Evolutionary conservation across 2,113 vertebrate genomes (phyloP).

Genomic region (Hucho hucho): DNA sequence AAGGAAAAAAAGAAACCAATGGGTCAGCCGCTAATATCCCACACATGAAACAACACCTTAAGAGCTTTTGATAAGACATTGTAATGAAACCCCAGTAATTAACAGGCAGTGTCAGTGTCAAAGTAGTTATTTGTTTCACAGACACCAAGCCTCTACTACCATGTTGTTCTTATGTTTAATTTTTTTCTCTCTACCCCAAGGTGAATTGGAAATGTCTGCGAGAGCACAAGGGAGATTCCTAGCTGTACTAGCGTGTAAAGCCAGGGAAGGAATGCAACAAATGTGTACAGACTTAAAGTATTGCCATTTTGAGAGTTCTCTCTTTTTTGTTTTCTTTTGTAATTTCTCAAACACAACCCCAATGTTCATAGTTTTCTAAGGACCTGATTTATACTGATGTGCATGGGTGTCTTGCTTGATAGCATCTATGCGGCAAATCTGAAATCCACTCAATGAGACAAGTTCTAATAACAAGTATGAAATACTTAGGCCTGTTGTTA

Average conservation of each 20-base stretch:
- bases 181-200: conserved; percentile 67
- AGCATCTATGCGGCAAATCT: conserved; percentile 63
- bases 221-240: conserved; percentile 99
- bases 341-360: conserved; percentile 70
- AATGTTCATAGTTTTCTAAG: conserved; percentile 85
- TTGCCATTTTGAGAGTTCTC: conserved; percentile 72
- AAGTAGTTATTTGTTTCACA: conserved; percentile 8
- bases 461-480: conserved; percentile 57
- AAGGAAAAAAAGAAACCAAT: neutral
- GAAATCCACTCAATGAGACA: conserved; percentile 50
- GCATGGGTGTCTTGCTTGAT: conserved; percentile 70
- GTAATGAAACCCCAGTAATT: neutral
- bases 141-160: neutral
- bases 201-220: conserved; percentile 86
- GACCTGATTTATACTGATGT: conserved; percentile 84
- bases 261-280: conserved; percentile 51
- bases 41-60: neutral
- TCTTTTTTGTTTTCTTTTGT: conserved; percentile 76
- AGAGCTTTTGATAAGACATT: neutral
- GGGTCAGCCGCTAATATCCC: neutral
- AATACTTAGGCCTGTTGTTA: conserved; percentile 45
- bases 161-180: conserved; percentile 12
- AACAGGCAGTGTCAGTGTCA: conserved; percentile 14
- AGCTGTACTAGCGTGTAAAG: conserved; percentile 97
- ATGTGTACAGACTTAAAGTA: conserved; percentile 72